A percentile compares a stretch with the other conserved stretches of the same genome.
Conservation (phyloP, 2,113 vertebrate species). For the Microcebus griseorufus region DNA sequence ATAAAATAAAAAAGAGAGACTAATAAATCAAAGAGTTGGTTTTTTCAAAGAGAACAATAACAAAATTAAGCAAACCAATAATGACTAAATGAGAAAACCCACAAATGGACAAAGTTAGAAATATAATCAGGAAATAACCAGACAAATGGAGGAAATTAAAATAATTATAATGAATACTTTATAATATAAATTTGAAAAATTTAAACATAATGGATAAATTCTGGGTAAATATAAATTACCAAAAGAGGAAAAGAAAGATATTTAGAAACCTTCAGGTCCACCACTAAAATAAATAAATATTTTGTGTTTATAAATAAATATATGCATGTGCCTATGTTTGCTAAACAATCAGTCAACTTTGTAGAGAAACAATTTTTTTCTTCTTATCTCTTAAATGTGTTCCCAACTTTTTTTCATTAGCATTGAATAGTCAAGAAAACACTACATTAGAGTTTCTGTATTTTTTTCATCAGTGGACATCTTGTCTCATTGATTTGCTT, state of each 20-base stretch:
- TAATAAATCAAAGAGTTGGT: not conserved
- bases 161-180: not conserved
- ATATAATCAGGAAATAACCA: not conserved
- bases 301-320: not conserved
- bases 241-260: conserved; percentile 1
- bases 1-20: not conserved
- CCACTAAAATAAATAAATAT: not conserved
- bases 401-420: not conserved
- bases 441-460: not conserved
- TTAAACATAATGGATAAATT: not conserved
- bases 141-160: conserved; percentile 43
- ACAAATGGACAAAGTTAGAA: conserved; percentile 28
- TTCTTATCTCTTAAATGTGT: not conserved
- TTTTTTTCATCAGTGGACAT: not conserved
- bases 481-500: not conserved
- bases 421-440: not conserved
- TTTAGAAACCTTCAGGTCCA: not conserved
- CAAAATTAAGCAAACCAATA: not conserved
- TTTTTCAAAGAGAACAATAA: conserved; percentile 37
- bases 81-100: not conserved
- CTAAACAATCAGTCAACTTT: not conserved
- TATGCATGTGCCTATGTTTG: not conserved
- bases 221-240: not conserved
- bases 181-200: not conserved
- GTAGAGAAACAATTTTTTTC: not conserved